phyloP scores from a whole-genome alignment of 2,797 vertebrate species.

The Schizopygopsis pylzovi region DNA sequence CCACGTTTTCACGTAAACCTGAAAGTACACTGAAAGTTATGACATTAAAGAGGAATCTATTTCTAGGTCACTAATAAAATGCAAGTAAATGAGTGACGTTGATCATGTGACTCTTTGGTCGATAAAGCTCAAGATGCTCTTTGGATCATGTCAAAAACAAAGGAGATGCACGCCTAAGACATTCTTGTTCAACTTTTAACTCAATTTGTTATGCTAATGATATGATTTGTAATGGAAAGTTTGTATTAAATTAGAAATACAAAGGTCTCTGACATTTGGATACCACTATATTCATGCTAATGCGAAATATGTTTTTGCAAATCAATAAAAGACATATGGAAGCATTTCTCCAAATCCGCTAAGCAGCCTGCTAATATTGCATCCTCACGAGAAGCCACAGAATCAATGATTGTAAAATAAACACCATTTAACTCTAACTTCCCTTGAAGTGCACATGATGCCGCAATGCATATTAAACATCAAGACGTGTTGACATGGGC shows the following conservation, averaged over 20 bases:
- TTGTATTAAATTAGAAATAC: not conserved
- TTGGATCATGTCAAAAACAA: not conserved
- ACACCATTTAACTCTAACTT: not conserved
- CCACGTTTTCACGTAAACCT: not conserved
- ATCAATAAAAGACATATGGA: constrained; percentile 19
- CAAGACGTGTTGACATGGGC: not conserved
- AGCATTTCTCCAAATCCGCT: constrained; percentile 10
- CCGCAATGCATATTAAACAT: not conserved
- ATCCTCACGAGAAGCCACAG: not conserved
- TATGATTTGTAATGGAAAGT: not conserved
- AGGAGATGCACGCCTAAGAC: not conserved
- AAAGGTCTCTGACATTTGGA: not conserved
- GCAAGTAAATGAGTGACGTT: not conserved
- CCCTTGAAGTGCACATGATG: constrained; percentile 5
- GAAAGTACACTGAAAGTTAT: not conserved
- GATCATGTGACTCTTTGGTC: not conserved
- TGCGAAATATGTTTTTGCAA: not conserved
- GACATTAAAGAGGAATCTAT: not conserved
- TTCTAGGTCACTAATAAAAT: not conserved
- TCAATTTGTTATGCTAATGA: too few species aligned
- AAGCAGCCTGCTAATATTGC: not conserved
- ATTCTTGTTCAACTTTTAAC: not conserved
- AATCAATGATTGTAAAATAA: constrained; percentile 2
- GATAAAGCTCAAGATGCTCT: not conserved
- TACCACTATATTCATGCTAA: not conserved